Percentiles rank a stretch among this genome's conserved stretches.
Conservation (phyloP, 2,113 vertebrate species). For the Dipodomys merriami region DNA sequence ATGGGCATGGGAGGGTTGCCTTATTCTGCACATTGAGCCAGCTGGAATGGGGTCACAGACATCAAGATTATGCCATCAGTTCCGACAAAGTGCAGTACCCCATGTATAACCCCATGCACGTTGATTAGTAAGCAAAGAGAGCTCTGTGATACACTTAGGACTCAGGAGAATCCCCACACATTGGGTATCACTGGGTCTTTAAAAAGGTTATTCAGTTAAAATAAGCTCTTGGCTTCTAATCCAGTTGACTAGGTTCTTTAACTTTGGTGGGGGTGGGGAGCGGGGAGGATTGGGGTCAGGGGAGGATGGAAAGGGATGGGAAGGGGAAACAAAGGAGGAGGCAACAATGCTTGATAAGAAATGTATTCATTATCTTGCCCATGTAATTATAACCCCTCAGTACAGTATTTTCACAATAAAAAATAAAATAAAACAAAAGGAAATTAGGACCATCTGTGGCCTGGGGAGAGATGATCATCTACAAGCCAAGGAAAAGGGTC, state of each 20-base stretch:
- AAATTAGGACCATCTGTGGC: neutral
- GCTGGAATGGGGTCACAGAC: slow-evolving; percentile 87
- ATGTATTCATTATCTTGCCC: too few relatives aligned
- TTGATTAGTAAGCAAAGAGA: slow-evolving; percentile 92
- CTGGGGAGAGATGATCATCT: neutral
- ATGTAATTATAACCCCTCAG: too few relatives aligned
- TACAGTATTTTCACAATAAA: too few relatives aligned
- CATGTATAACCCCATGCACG: slow-evolving; percentile 81
- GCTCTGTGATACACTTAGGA: neutral
- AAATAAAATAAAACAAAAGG: too few relatives aligned
- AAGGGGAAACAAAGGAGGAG: too few relatives aligned
- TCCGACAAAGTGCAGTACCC: slow-evolving; percentile 88
- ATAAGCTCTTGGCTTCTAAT: neutral
- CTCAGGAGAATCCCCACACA: neutral
- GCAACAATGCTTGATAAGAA: too few relatives aligned
- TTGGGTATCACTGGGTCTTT: neutral
- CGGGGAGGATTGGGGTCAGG: too few relatives aligned
- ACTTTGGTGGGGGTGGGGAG: too few relatives aligned
- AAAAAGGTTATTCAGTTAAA: neutral
- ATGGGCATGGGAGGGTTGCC: slow-evolving; percentile 89
- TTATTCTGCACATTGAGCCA: slow-evolving; percentile 89
- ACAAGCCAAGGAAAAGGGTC: neutral
- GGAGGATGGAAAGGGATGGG: too few relatives aligned
- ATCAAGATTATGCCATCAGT: slow-evolving; percentile 89
- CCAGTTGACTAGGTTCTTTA: neutral